phyloP scores from a whole-genome alignment of 2,113 vertebrate genomes.

The Mormoops blainvillei region DNA sequence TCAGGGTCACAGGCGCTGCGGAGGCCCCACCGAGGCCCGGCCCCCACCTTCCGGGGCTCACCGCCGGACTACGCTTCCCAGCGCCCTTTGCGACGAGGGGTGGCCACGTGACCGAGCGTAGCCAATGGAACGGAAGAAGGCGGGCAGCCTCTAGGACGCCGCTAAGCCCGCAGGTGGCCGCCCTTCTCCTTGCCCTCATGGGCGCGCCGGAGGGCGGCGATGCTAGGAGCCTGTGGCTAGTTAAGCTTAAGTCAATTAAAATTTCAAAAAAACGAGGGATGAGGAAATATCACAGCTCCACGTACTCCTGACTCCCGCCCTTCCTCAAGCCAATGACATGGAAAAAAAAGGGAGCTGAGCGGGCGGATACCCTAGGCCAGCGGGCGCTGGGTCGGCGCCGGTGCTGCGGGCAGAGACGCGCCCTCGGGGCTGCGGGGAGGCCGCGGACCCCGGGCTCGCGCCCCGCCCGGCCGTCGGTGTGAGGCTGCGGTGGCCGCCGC shows the following conservation, averaged over 20 bases:
- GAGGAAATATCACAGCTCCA: neutral
- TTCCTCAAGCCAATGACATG: neutral
- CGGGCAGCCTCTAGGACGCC: neutral
- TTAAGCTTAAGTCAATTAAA: neutral
- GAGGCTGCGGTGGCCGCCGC: too few species aligned
- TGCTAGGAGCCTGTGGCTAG: neutral
- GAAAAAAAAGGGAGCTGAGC: neutral
- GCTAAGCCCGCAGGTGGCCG: accelerated
- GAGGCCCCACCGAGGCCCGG: neutral
- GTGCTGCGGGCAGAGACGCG: neutral
- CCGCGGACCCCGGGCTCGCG: too few species aligned
- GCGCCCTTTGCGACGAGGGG: neutral
- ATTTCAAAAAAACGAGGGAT: neutral
- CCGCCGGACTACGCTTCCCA: neutral
- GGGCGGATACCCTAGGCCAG: neutral
- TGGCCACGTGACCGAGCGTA: neutral
- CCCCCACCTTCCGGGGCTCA: neutral
- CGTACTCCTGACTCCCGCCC: neutral
- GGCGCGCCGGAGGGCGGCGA: neutral
- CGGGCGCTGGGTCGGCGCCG: neutral
- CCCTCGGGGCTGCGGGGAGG: too few species aligned
- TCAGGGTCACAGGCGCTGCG: neutral
- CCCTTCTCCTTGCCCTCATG: neutral
- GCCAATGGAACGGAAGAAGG: neutral
- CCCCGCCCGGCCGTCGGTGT: too few species aligned